Percentiles rank a stretch among this genome's conserved stretches.
Conservation (phyloP, 2,888 invertebrate genomes). For the Onthophagus sagittarius region DNA sequence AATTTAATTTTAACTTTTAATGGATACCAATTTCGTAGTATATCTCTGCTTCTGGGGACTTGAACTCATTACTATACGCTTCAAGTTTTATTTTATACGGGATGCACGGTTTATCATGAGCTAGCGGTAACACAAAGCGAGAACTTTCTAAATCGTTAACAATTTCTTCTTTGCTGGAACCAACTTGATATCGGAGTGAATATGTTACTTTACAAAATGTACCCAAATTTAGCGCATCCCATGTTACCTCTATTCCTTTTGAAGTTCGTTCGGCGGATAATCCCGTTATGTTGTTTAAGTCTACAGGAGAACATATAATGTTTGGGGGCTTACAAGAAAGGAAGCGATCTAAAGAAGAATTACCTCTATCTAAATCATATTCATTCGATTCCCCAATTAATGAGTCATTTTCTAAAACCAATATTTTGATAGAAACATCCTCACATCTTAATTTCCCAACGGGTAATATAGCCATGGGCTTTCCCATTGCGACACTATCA, state of each 20-base stretch:
- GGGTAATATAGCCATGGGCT: neutral
- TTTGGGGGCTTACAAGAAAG: no score
- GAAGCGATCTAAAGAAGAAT: neutral
- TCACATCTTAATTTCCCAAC: neutral
- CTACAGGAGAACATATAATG: neutral
- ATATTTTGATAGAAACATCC: neutral
- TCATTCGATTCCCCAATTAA: neutral
- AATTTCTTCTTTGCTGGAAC: neutral
- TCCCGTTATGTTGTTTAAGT: neutral
- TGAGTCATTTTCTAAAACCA: neutral
- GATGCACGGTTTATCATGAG: neutral
- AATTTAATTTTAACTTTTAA: neutral
- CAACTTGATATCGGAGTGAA: neutral
- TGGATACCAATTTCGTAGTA: neutral
- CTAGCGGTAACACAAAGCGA: neutral
- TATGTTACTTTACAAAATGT: neutral
- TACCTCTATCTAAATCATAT: neutral
- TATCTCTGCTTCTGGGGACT: neutral
- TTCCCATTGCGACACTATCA: neutral
- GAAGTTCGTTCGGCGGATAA: neutral
- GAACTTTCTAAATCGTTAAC: neutral
- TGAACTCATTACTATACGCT: neutral
- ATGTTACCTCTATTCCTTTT: neutral
- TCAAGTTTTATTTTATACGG: neutral
- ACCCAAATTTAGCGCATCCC: neutral